These are phyloP conservation scores for Buathra laborator DNA, from an alignment of 2,888 invertebrate genomes.

Conservation along the genomic window DNA sequence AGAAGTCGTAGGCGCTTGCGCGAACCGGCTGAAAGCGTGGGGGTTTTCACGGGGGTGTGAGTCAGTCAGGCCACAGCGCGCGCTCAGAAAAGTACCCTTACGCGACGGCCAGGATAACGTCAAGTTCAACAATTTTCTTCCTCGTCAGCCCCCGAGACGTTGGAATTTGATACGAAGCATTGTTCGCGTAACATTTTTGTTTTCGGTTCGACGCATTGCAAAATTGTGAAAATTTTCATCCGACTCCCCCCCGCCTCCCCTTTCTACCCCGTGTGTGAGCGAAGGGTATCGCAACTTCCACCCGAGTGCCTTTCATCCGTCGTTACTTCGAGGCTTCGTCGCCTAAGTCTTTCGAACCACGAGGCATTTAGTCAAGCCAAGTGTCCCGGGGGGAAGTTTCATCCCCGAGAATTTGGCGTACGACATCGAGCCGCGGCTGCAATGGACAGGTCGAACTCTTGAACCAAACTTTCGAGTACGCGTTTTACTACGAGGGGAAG, in stretches of 20 bases:
- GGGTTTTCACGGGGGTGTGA: constrained; percentile 82
- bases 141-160: background rate
- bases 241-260: too few relatives aligned
- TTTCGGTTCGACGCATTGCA: background rate
- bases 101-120: constrained; percentile 74
- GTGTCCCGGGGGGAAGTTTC: too few relatives aligned
- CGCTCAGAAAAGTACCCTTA: constrained; percentile 84
- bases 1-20: constrained; percentile 66
- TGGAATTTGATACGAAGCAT: background rate
- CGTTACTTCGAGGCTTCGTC: background rate
- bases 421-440: constrained; percentile 35
- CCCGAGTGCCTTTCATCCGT: constrained; percentile 12
- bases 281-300: background rate
- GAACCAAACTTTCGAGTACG: constrained; percentile 24
- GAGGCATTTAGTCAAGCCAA: background rate
- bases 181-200: background rate
- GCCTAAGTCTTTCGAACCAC: background rate
- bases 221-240: too few relatives aligned
- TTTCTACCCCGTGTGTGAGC: background rate
- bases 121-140: constrained; percentile 24
- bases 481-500: background rate
- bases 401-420: background rate
- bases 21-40: constrained; percentile 70
- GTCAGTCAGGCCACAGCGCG: constrained; percentile 85
- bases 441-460: constrained; percentile 17